A percentile compares a stretch with the other conserved stretches of the same genome.
phyloP scores from a whole-genome alignment of 2,797 vertebrate species.

The Crocodylus rhombifer region DNA sequence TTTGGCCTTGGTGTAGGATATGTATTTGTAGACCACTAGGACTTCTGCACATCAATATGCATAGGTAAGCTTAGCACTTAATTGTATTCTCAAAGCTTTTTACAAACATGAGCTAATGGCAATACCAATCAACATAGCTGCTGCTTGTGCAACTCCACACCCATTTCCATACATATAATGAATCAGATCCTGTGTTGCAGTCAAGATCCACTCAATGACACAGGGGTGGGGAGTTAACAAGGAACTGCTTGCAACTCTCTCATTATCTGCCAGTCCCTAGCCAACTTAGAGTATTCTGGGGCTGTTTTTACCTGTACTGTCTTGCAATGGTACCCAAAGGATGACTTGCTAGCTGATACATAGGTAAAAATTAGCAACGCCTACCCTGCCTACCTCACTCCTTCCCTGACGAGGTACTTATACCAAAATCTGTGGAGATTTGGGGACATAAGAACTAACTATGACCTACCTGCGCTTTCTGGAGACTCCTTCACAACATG shows the following conservation, averaged over 20 bases:
- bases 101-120: slow-evolving; percentile 34
- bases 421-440: neutral
- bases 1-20: neutral
- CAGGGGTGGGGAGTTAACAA: neutral
- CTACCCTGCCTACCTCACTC: neutral
- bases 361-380: neutral
- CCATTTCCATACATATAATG: neutral
- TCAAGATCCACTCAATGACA: neutral
- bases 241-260: neutral
- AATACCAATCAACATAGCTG: neutral
- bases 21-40: neutral
- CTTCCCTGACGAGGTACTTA: neutral
- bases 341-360: neutral
- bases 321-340: neutral
- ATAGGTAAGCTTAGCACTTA: slow-evolving; percentile 1
- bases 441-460: neutral
- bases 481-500: neutral
- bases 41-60: neutral
- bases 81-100: slow-evolving; percentile 4
- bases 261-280: neutral
- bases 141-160: slow-evolving; percentile 15
- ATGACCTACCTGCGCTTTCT: neutral
- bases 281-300: neutral
- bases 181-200: slow-evolving; percentile 5
- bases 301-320: neutral